A percentile compares a stretch with the other conserved stretches of the same genome.
phyloP scores from a whole-genome alignment of 2,888 invertebrate species.

The Clivina fossor region DNA sequence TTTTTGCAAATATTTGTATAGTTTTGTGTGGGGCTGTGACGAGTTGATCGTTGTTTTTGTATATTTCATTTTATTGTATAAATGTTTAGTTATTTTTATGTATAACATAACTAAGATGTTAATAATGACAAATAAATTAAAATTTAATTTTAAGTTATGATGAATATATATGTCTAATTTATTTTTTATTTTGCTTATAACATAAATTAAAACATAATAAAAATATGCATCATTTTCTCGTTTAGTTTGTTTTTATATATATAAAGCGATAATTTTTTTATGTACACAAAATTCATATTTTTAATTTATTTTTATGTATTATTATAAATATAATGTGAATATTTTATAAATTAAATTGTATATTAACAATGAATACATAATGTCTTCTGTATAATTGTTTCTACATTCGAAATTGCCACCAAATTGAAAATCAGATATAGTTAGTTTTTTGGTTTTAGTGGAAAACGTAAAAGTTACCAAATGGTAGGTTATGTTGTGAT shows the following conservation, averaged over 20 bases:
- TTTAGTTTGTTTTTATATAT: slow-evolving; percentile 13
- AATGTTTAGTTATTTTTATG: slow-evolving; percentile 16
- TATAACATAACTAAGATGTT: no score
- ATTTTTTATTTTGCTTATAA: slow-evolving; percentile 23
- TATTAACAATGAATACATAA: background rate
- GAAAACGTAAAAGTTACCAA: no score
- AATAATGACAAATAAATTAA: slow-evolving; percentile 18
- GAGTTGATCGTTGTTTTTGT: slow-evolving; percentile 25
- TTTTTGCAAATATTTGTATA: slow-evolving; percentile 31
- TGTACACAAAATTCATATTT: slow-evolving; percentile 21
- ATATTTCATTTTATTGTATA: slow-evolving; percentile 23
- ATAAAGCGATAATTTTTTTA: slow-evolving; percentile 15
- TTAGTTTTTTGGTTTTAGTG: background rate
- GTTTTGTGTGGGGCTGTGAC: slow-evolving; percentile 34
- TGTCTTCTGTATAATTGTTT: background rate
- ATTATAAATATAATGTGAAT: slow-evolving; percentile 17
- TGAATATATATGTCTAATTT: slow-evolving; percentile 17
- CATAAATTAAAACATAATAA: slow-evolving; percentile 18
- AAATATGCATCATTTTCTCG: slow-evolving; percentile 14
- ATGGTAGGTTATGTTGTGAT: slow-evolving; percentile 20
- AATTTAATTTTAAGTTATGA: slow-evolving; percentile 17
- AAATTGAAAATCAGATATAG: background rate
- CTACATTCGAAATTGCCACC: background rate
- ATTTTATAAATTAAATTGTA: slow-evolving; percentile 23
- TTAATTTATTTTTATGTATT: slow-evolving; percentile 22